Percentiles rank a stretch among this genome's conserved stretches.
phyloP scores from a whole-genome alignment of 2,113 vertebrate genomes.

The Maccullochella peelii region DNA sequence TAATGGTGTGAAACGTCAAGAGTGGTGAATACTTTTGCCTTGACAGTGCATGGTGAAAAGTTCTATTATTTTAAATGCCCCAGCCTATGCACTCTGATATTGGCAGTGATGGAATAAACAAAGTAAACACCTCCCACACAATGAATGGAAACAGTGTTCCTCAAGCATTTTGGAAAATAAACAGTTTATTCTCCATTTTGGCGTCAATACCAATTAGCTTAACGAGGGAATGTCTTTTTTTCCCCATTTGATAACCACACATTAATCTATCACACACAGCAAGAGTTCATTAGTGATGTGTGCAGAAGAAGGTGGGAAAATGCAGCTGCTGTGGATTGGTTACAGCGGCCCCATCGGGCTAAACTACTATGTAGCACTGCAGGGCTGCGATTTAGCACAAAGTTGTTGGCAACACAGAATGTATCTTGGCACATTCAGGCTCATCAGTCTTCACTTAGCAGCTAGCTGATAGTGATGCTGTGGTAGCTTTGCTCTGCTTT shows the following conservation, averaged over 20 bases:
- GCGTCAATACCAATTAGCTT: constrained; percentile 39
- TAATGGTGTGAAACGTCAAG: constrained; percentile 5
- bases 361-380: constrained; percentile 35
- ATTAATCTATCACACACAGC: constrained; percentile 23
- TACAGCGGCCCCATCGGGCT: constrained; percentile 25
- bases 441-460: constrained; percentile 60
- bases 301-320: constrained; percentile 20
- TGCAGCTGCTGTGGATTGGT: constrained; percentile 46
- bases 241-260: constrained; percentile 35
- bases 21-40: not conserved
- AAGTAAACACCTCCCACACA: constrained; percentile 56
- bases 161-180: constrained; percentile 41
- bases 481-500: constrained; percentile 53
- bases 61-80: constrained; percentile 5
- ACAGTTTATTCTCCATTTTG: constrained; percentile 42
- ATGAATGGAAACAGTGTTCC: constrained; percentile 41
- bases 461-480: constrained; percentile 39
- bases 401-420: constrained; percentile 38
- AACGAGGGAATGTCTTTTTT: constrained; percentile 20
- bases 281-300: constrained; percentile 40
- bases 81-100: constrained; percentile 17
- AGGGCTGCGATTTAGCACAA: constrained; percentile 54
- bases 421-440: constrained; percentile 52
- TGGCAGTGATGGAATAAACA: constrained; percentile 45
- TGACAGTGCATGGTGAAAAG: constrained; percentile 13